These are phyloP conservation scores for Mormyrops boulengeri DNA, from an alignment of 2,797 vertebrate genomes.

Conservation along the genomic window DNA sequence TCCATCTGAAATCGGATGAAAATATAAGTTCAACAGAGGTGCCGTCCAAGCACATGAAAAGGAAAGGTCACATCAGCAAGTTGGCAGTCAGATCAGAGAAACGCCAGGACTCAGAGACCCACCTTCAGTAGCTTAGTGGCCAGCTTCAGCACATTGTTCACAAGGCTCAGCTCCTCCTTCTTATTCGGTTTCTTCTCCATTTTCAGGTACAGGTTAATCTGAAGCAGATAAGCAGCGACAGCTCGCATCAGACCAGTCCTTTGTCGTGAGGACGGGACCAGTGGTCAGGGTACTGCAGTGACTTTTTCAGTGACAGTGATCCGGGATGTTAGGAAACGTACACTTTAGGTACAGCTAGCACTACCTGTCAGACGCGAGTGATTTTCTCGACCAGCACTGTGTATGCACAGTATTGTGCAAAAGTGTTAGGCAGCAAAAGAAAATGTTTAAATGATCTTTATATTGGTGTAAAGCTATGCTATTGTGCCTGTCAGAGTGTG, in stretches of 20 bases:
- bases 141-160: conserved; percentile 97
- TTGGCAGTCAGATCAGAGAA: neutral
- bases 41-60: neutral
- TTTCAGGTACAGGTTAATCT: conserved; percentile 99
- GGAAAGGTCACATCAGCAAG: neutral
- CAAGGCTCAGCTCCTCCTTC: conserved; percentile 93
- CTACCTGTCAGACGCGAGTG: neutral
- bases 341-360: neutral
- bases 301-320: neutral
- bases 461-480: neutral
- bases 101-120: neutral
- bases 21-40: neutral
- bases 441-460: neutral
- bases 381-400: neutral
- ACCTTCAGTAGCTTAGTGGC: conserved; percentile 97
- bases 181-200: conserved; percentile 99
- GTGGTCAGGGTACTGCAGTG: neutral
- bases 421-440: neutral
- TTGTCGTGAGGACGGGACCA: neutral
- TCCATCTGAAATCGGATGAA: neutral
- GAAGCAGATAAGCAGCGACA: conserved; percentile 10
- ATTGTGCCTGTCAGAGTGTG: neutral
- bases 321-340: neutral
- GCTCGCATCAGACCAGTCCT: neutral
- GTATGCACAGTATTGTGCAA: neutral